phyloP scores from a whole-genome alignment of 1,140 invertebrate genomes.

The Chlorops oryzae region DNA sequence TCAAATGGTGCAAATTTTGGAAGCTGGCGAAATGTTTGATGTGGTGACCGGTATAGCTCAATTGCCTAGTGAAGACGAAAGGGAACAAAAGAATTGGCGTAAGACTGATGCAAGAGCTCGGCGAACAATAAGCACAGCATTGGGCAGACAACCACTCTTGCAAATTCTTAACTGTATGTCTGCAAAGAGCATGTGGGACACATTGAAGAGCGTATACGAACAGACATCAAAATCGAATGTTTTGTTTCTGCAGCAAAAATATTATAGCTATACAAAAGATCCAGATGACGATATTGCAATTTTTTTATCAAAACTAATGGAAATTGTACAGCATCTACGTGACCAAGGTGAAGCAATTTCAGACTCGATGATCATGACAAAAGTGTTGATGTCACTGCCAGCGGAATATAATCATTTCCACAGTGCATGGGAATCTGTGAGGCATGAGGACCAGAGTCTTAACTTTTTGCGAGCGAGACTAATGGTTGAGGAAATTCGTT shows the following conservation, averaged over 20 bases:
- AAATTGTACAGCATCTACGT: constrained; percentile 19
- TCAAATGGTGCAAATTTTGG: constrained; percentile 17
- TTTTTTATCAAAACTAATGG: constrained; percentile 20
- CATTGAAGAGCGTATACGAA: constrained; percentile 36
- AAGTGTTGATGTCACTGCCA: constrained; percentile 37
- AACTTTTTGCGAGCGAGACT: constrained; percentile 21
- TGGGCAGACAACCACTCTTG: constrained; percentile 26
- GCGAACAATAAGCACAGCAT: constrained; percentile 24
- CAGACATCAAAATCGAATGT: constrained; percentile 38
- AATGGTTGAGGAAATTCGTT: constrained; percentile 23
- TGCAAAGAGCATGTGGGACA: constrained; percentile 43
- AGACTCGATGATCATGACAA: constrained; percentile 30
- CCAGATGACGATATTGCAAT: constrained; percentile 15
- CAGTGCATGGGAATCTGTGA: constrained; percentile 28
- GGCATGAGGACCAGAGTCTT: constrained; percentile 19
- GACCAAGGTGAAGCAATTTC: constrained; percentile 24
- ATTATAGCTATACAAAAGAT: constrained; percentile 25
- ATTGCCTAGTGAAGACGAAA: not conserved
- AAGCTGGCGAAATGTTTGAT: constrained; percentile 15
- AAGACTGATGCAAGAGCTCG: constrained; percentile 23
- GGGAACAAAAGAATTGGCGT: constrained; percentile 7
- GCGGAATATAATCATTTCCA: constrained; percentile 23
- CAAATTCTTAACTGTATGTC: constrained; percentile 34
- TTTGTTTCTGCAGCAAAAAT: constrained; percentile 39
- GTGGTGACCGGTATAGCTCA: not conserved